Evolutionary conservation across 2,888 invertebrate species (phyloP), one percentile per base, ranked within the genome.

Genomic region (Metallyticus violacea): DNA sequence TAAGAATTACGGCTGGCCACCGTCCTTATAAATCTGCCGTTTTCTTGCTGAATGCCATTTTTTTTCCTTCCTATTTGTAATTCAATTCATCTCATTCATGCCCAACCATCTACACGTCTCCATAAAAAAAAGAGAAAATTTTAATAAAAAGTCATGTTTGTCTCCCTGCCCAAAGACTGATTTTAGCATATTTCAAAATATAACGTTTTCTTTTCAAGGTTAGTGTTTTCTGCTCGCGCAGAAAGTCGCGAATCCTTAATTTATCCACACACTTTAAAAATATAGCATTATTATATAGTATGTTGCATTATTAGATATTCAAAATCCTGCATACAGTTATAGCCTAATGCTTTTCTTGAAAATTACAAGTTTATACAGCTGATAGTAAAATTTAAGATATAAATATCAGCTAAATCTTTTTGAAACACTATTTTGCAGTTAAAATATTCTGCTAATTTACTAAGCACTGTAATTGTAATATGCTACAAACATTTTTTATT

Each of bases 21-120:
- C 83, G 83, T 83, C 83, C 83, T 83, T 83, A 62, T 77, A 28
- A 77, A 27, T 79, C 28, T 83, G n/a, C 83, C 26, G 77, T 83
- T 15, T 83, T 83, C 76, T 83, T 83, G 83, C 28, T 77, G 83
- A 81, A n/a, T 25, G 25, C 29, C 40, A 28, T 83, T 83, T 83
- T 77, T 6, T 15, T 5, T 26, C 30, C 81, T 4, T n/a, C 22
- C 40, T 62, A 62, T 62, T 62, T 62, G 15, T 62, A 22, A 62
- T 62, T 62, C 40, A 62, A 62, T 62, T 62, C 7, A 62, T 62
- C 40, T 62, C 15, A 62, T 62, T 62, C 40, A 62, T 4, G 22
- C 15, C n/a, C 40, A 62, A 62, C 40, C 9, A 22, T 22, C 40
- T n/a, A n/a, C n/a, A n/a, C n/a, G n/a, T 62, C 2, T 22, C 40